Conservation (phyloP, 2,113 vertebrate species). For the Excalfactoria chinensis region DNA sequence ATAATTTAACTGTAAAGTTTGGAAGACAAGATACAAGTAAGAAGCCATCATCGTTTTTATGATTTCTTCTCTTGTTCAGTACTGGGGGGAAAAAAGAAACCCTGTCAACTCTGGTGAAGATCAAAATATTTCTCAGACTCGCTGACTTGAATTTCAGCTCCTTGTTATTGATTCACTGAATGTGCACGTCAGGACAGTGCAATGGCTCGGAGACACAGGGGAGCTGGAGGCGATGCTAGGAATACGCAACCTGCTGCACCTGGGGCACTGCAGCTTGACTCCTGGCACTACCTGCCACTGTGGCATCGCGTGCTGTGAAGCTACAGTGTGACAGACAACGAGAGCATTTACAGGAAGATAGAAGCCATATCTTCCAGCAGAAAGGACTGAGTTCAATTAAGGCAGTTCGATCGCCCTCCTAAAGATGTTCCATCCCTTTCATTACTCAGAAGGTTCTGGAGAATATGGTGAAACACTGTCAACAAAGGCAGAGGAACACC, state of each 20-base stretch:
- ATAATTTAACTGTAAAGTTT: not conserved
- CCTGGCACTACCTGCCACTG: rapidly evolving
- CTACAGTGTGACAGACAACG: not conserved
- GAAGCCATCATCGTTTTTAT: not conserved
- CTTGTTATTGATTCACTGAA: not conserved
- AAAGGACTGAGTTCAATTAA: not conserved
- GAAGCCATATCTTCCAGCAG: not conserved
- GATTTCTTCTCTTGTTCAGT: not conserved
- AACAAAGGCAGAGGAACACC: not conserved
- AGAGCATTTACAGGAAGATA: not conserved
- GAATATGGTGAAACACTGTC: rapidly evolving
- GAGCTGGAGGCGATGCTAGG: not conserved
- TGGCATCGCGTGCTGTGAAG: rapidly evolving
- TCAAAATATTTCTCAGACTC: not conserved
- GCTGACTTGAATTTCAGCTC: not conserved
- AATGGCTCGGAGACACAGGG: not conserved
- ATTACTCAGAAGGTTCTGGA: not conserved
- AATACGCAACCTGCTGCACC: not conserved
- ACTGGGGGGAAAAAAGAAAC: not conserved
- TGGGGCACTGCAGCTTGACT: not conserved
- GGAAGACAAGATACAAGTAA: not conserved
- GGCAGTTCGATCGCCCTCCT: not conserved
- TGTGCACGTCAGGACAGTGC: rapidly evolving
- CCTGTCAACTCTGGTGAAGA: not conserved
- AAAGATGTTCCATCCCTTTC: not conserved